Conservation (phyloP, 2,797 vertebrate genomes). For the Brachyrhaphis roseni region DNA sequence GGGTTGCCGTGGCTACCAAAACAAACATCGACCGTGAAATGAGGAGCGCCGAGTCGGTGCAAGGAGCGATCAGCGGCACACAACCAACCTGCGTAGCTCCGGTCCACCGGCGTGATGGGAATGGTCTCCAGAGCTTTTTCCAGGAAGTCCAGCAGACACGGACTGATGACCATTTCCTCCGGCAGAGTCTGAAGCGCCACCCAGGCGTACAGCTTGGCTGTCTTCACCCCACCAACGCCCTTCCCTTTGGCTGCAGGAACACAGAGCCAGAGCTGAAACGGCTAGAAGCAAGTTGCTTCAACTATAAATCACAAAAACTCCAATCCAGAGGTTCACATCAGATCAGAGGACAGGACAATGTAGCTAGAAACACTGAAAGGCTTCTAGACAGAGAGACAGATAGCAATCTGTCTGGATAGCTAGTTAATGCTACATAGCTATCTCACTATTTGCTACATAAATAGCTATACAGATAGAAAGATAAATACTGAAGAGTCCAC, state of each 20-base stretch:
- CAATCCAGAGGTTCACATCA: conserved; percentile 1
- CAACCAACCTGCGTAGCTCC: conserved; percentile 86
- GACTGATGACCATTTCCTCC: conserved; percentile 99
- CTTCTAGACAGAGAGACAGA: no score
- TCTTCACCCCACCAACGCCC: conserved; percentile 91
- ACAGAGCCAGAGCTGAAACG: conserved; percentile 8
- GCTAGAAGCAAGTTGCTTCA: conserved; percentile 2
- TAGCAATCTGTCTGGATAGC: no score
- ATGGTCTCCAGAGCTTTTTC: conserved; percentile 99
- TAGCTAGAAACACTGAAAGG: no score
- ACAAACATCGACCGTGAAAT: not conserved
- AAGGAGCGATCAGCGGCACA: not conserved
- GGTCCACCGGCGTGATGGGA: conserved; percentile 96
- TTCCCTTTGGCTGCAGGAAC: conserved; percentile 92
- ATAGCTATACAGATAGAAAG: no score
- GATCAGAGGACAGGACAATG: no score
- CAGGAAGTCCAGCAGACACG: conserved; percentile 94
- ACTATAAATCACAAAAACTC: conserved; percentile 45
- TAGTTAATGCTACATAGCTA: no score
- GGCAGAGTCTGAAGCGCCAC: conserved; percentile 97
- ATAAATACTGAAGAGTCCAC: no score
- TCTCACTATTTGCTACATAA: no score
- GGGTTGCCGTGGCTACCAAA: conserved; percentile 86
- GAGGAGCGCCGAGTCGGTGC: not conserved
- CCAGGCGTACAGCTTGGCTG: conserved; percentile 97